Percentiles rank a stretch among this genome's conserved stretches.
phyloP scores from a whole-genome alignment of 2,888 invertebrate genomes.

The Drosophila phalerata region DNA sequence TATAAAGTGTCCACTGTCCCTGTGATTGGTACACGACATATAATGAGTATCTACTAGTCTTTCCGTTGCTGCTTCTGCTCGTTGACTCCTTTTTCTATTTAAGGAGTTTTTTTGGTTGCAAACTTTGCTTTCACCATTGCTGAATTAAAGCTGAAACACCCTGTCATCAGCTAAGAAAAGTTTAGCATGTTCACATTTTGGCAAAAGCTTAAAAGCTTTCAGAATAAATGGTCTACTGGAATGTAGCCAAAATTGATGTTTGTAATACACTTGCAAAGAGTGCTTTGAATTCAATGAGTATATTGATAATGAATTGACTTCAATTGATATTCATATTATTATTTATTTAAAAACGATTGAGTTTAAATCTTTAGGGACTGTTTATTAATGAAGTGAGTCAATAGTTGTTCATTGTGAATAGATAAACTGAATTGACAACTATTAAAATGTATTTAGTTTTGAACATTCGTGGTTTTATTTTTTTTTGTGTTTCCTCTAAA shows the following conservation, averaged over 20 bases:
- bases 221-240: neutral
- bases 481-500: constrained; percentile 1
- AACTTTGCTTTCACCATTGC: constrained; percentile 7
- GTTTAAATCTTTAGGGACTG: neutral
- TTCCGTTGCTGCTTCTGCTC: neutral
- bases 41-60: neutral
- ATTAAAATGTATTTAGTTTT: constrained; percentile 5
- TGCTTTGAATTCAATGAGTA: neutral
- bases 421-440: constrained; percentile 1
- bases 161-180: constrained; percentile 15
- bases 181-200: neutral
- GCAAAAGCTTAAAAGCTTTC: constrained; percentile 31
- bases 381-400: neutral
- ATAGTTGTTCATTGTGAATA: neutral
- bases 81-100: too few relatives aligned
- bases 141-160: constrained; percentile 14
- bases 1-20: neutral
- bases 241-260: neutral
- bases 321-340: too few relatives aligned
- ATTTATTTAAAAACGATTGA: neutral
- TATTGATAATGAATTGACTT: neutral
- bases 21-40: too few relatives aligned
- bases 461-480: constrained; percentile 1
- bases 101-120: constrained; percentile 13
- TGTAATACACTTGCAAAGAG: neutral